Evolutionary conservation across 2,113 vertebrate genomes (phyloP).

Genomic region (Eonycteris spelaea): DNA sequence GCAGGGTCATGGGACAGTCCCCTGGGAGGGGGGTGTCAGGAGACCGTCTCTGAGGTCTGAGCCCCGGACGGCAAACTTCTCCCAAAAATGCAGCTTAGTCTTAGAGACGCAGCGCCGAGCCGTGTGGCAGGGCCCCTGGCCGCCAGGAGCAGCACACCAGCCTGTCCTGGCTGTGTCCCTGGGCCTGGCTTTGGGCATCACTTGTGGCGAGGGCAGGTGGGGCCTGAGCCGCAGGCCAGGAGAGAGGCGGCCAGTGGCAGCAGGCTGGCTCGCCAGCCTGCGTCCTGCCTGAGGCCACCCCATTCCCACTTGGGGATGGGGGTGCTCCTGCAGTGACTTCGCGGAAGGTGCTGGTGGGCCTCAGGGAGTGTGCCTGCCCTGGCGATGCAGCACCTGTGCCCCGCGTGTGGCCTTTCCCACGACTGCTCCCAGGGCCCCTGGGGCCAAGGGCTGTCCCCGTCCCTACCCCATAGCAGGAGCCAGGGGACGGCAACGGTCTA

Average conservation of each 20-base stretch:
- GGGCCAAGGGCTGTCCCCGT: background rate
- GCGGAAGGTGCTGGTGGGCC: background rate
- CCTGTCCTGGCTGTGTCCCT: background rate
- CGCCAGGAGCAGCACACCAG: rapidly evolving
- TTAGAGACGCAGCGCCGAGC: background rate
- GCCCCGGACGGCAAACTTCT: background rate
- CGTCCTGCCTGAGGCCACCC: background rate
- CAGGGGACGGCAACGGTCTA: background rate
- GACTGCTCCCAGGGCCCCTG: background rate
- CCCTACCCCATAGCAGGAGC: background rate
- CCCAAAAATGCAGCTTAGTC: constrained; percentile 55
- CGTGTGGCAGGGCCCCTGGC: rapidly evolving
- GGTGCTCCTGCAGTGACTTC: background rate
- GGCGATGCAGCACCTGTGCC: background rate
- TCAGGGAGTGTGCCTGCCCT: background rate
- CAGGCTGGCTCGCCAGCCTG: background rate
- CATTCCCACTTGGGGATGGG: too few relatives aligned
- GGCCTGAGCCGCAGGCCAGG: background rate
- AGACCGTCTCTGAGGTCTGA: background rate
- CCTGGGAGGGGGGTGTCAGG: rapidly evolving
- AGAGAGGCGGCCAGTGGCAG: rapidly evolving
- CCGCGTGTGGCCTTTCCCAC: rapidly evolving
- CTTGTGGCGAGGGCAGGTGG: background rate
- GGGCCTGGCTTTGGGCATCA: too few relatives aligned
- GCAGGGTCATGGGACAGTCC: background rate